Evolutionary conservation across 23 tunicate species (phyloP), one percentile per base, ranked within the genome.

Genomic region (Diplosoma virens): DNA sequence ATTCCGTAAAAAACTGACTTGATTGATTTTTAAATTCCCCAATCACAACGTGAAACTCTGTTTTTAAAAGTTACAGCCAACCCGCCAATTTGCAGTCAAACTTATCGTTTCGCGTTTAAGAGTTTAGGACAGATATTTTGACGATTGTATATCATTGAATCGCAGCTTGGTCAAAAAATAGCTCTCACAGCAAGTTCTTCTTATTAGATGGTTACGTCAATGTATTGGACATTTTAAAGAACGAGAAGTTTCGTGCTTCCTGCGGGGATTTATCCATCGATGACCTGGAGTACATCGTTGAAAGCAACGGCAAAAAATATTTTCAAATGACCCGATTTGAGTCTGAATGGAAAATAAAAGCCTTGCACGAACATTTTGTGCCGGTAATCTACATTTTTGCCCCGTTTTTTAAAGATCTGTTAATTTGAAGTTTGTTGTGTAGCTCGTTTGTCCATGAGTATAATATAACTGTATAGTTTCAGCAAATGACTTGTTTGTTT

Each of bases 321-420:
- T 72, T 72, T 27, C 17, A 47, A 27, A 48, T 72, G 78, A 48
- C 14, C 3, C 18, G 16, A 9, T 17, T 72, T 26, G 61, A 25
- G 5, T 20, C 61, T 3, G 60, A 30, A 3, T 72, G 78, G 78
- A 72, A 72, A 48, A 72, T 72, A 33, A 72, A 72, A 26, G 78
- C 78, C 23, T 4, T 26, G 17, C 78, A 50, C 27, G 78, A 61
- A 47, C 78, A 72, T 25, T 27, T 34, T 47, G 60, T 72, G 14
- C 61, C 17, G 14, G 78, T 72, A 16, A 36, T n/a, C n/a, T n/a
- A n/a, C n/a, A n/a, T n/a, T n/a, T n/a, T n/a, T n/a, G n/a, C n/a
- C n/a, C n/a, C n/a, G n/a, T n/a, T n/a, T n/a, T n/a, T n/a, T n/a
- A n/a, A n/a, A n/a, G n/a, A n/a, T n/a, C n/a, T n/a, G 35, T 61